Conservation (phyloP, 2,888 invertebrate species). For the Augiades crinisus region DNA sequence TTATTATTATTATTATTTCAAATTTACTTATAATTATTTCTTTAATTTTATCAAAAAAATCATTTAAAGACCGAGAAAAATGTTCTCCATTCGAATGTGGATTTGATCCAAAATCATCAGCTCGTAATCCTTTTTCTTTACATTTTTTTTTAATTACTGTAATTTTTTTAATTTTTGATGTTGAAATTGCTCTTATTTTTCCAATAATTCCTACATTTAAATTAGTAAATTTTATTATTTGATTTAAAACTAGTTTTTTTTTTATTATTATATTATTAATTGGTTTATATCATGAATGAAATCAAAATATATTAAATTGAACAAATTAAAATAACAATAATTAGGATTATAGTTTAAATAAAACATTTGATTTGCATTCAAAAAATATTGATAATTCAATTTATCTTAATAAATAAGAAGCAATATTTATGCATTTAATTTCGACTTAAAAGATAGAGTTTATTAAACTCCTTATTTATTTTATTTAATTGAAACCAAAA, state of each 20-base stretch:
- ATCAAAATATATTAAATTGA: conserved; percentile 69
- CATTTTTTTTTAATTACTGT: conserved; percentile 85
- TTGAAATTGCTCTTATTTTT: conserved; percentile 85
- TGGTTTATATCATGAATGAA: conserved; percentile 64
- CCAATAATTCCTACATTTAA: conserved; percentile 74
- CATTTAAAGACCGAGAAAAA: conserved; percentile 82
- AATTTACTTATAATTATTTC: conserved; percentile 74
- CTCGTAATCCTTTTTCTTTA: conserved; percentile 61
- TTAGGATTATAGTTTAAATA: conserved; percentile 64
- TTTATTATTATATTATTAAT: conserved; percentile 79
- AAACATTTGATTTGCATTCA: conserved; percentile 69
- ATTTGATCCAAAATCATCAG: conserved; percentile 60
- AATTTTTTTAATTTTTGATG: conserved; percentile 88
- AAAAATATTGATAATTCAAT: conserved; percentile 57
- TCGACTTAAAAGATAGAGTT: conserved; percentile 69
- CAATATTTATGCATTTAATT: conserved; percentile 69
- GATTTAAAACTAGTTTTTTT: conserved; percentile 55
- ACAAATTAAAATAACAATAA: conserved; percentile 35
- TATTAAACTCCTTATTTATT: conserved; percentile 71
- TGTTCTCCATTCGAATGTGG: conserved; percentile 82
- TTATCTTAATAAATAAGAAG: conserved; percentile 82
- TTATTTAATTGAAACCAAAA: conserved; percentile 78
- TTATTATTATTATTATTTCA: conserved; percentile 61
- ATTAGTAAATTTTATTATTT: conserved; percentile 49
- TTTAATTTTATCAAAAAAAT: conserved; percentile 81